Conservation (phyloP, 2,113 vertebrate genomes). For the Tachuris rubrigastra region DNA sequence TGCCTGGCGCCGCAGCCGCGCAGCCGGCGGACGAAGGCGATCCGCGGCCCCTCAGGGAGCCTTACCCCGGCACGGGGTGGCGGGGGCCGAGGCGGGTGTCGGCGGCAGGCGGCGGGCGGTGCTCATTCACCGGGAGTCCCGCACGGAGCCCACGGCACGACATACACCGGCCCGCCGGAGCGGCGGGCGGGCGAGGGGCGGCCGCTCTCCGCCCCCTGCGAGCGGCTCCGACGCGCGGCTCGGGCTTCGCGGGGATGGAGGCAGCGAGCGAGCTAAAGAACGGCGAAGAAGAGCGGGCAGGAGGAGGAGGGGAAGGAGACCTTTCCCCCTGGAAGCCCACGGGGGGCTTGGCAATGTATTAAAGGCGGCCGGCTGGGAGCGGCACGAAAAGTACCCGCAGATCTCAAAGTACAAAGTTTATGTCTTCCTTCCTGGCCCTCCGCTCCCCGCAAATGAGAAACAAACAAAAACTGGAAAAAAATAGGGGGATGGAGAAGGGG, state of each 20-base stretch:
- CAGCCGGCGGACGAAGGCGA: background rate
- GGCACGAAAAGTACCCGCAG: background rate
- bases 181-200: background rate
- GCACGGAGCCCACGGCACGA: conserved; percentile 51
- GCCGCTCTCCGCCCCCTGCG: background rate
- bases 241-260: background rate
- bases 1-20: background rate
- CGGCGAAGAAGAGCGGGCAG: background rate
- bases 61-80: conserved; percentile 61
- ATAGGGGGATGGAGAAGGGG: background rate
- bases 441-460: background rate
- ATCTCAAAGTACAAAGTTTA: conserved; percentile 64
- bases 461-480: background rate
- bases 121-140: conserved; percentile 70
- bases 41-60: conserved; percentile 46
- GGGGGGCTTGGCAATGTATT: background rate
- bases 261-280: background rate
- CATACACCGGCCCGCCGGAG: conserved; percentile 67
- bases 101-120: conserved; percentile 40
- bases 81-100: conserved; percentile 8
- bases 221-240: background rate
- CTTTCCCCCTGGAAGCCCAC: background rate
- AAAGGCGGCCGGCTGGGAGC: conserved; percentile 9
- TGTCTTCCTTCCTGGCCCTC: background rate
- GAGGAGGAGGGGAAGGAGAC: background rate